Conservation (phyloP, 2,888 invertebrate genomes). For the Molorchus minor region DNA sequence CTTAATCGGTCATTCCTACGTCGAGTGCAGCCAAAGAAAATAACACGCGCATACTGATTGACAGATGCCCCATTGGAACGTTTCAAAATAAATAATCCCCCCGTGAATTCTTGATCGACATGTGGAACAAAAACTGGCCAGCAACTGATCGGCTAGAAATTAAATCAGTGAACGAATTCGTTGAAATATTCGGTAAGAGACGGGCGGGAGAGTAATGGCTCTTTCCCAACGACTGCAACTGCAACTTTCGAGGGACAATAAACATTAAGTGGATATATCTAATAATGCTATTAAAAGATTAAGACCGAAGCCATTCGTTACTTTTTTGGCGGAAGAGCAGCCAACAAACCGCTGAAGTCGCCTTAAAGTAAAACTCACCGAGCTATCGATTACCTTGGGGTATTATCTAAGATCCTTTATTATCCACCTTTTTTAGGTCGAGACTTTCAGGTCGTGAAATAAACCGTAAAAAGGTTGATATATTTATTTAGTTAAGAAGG, state of each 20-base stretch:
- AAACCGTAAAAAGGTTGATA: neutral
- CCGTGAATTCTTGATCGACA: conserved; percentile 14
- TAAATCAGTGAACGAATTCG: conserved; percentile 11
- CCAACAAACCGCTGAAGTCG: conserved; percentile 18
- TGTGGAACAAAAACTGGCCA: neutral
- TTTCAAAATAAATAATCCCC: conserved; percentile 19
- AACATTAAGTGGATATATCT: conserved; percentile 35
- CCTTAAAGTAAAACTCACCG: conserved; percentile 3
- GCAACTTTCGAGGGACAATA: conserved; percentile 15
- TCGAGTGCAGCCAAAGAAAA: neutral
- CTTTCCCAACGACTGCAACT: conserved; percentile 22
- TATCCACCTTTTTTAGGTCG: neutral
- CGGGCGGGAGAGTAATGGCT: conserved; percentile 19
- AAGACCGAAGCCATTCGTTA: conserved; percentile 38
- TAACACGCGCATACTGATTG: conserved; percentile 10
- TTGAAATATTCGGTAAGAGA: conserved; percentile 12
- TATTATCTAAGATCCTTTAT: conserved; percentile 7
- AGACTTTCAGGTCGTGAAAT: neutral
- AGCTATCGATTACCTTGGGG: conserved; percentile 11
- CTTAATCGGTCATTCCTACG: neutral
- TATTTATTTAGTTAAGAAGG: neutral
- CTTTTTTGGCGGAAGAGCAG: conserved; percentile 10
- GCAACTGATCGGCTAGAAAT: neutral
- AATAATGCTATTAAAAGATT: conserved; percentile 48
- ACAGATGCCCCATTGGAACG: conserved; percentile 16